A percentile compares a stretch with the other conserved stretches of the same genome.
phyloP scores from a whole-genome alignment of 1,140 invertebrate species.

The Bombus terrestris region DNA sequence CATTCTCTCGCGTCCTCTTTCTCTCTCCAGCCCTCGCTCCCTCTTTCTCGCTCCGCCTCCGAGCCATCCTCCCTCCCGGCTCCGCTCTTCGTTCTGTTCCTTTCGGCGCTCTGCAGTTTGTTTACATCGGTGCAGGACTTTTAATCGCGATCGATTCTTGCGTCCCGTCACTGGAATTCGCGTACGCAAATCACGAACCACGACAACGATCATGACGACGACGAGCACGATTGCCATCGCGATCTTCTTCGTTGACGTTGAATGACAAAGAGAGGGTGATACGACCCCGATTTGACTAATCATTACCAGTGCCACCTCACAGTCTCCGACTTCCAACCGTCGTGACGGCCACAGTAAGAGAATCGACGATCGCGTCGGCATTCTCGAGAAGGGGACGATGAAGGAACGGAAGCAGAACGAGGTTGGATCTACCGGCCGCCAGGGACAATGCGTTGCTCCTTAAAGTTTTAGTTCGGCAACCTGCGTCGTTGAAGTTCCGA shows the following conservation, averaged over 20 bases:
- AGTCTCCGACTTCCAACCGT: not conserved
- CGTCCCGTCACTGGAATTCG: conserved; percentile 30
- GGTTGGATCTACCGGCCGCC: conserved; percentile 36
- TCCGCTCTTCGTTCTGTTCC: conserved; percentile 4
- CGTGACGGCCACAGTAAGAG: not conserved
- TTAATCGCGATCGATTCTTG: conserved; percentile 77
- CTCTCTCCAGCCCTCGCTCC: conserved; percentile 23
- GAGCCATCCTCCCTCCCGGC: not conserved
- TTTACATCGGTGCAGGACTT: conserved; percentile 78
- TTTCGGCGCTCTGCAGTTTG: conserved; percentile 72
- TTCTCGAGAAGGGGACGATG: not conserved
- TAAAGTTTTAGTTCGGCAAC: conserved; percentile 60
- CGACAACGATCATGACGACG: not conserved
- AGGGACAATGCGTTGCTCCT: conserved; percentile 55
- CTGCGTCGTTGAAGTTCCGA: not conserved
- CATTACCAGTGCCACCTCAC: not conserved
- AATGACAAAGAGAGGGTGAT: not conserved
- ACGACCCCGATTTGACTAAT: not conserved
- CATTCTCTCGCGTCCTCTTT: conserved; percentile 19
- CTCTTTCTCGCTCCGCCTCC: conserved; percentile 24
- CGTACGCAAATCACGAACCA: not conserved
- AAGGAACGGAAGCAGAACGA: not conserved
- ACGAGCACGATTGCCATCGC: not conserved
- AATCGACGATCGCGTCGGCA: not conserved
- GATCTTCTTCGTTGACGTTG: not conserved